Evolutionary conservation across 1,140 invertebrate genomes (phyloP).

Genomic region (Aphaenogaster ashmeadi): DNA sequence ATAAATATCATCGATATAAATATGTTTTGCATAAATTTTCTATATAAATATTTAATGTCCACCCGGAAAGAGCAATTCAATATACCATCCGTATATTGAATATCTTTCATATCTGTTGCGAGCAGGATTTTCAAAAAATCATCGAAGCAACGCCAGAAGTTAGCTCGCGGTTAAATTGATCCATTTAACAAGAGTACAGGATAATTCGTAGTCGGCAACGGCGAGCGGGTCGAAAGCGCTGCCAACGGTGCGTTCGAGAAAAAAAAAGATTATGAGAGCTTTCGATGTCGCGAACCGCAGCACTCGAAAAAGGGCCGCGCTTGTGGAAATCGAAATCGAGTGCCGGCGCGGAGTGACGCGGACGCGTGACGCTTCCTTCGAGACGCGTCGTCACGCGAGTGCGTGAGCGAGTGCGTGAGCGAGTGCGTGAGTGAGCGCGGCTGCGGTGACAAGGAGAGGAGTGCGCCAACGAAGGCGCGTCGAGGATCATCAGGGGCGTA

Average conservation of each 20-base stretch:
- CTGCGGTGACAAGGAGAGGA: slow-evolving; percentile 40
- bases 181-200: not conserved
- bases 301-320: not conserved
- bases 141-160: not conserved
- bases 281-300: not conserved
- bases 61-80: not conserved
- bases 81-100: not conserved
- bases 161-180: slow-evolving; percentile 15
- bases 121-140: not conserved
- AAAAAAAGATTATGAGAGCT: not conserved
- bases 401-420: slow-evolving; percentile 27
- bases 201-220: not conserved
- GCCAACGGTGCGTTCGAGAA: not conserved
- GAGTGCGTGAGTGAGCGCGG: not conserved
- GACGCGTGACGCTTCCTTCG: slow-evolving; percentile 33
- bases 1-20: slow-evolving; percentile 40
- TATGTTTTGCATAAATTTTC: slow-evolving; percentile 22
- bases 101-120: not conserved
- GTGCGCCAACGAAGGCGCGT: slow-evolving; percentile 32
- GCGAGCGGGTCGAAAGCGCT: not conserved
- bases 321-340: slow-evolving; percentile 45
- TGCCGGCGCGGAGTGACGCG: not conserved
- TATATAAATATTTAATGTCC: slow-evolving; percentile 5
- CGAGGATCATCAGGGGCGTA: slow-evolving; percentile 74
- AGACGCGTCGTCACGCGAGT: slow-evolving; percentile 49